Percentiles rank a stretch among this genome's conserved stretches.
Evolutionary conservation across 2,113 vertebrate genomes (phyloP).

Genomic region (Myiagra hebetior): DNA sequence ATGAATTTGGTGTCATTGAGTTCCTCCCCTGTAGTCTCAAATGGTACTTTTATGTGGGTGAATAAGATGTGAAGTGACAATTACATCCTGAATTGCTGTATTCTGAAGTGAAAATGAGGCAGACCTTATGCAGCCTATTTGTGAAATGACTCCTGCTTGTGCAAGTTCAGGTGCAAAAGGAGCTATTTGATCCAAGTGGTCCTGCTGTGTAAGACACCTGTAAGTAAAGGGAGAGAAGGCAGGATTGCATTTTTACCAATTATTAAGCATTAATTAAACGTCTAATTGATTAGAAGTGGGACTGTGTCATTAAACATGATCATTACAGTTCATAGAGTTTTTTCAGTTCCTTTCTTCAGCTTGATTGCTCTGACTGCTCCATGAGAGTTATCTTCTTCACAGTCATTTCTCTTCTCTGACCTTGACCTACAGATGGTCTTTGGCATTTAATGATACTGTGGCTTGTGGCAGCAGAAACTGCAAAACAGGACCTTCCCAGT

Average conservation of each 20-base stretch:
- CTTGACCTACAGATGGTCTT: conserved; percentile 48
- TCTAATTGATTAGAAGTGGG: not conserved
- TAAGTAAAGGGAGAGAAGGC: not conserved
- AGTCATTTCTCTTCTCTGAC: not conserved
- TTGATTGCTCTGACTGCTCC: not conserved
- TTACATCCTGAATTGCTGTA: not conserved
- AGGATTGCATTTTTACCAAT: not conserved
- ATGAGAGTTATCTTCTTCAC: not conserved
- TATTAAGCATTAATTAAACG: not conserved
- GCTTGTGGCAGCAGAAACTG: conserved; percentile 29
- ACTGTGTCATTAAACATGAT: not conserved
- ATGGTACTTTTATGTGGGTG: not conserved
- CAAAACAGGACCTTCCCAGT: conserved; percentile 30
- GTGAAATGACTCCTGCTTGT: not conserved
- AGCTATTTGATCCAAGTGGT: not conserved
- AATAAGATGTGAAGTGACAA: not conserved
- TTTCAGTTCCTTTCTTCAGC: not conserved
- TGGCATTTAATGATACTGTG: not conserved
- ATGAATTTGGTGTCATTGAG: not conserved
- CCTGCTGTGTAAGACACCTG: not conserved
- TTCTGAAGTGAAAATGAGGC: not conserved
- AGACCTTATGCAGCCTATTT: not conserved
- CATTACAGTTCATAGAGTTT: not conserved
- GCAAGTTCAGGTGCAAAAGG: not conserved
- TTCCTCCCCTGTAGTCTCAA: not conserved